phyloP scores from a whole-genome alignment of 23 tunicate genomes.

The Phallusia fumigata region DNA sequence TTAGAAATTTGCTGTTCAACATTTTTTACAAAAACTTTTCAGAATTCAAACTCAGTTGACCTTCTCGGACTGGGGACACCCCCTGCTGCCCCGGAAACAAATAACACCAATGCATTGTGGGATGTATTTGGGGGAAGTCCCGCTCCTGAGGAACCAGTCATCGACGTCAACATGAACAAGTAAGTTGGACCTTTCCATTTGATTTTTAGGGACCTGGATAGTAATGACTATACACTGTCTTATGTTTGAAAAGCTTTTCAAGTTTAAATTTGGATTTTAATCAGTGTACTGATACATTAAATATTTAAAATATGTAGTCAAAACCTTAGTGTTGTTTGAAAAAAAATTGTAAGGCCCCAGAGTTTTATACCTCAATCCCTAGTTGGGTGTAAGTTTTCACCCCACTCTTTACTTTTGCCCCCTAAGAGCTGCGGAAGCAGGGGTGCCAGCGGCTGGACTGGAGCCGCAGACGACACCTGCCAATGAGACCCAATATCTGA shows the following conservation, averaged over 20 bases:
- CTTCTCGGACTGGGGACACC: conserved; percentile 51
- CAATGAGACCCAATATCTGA: conserved; percentile 1
- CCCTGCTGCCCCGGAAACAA: conserved; percentile 29
- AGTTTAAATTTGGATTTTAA: too few relatives aligned
- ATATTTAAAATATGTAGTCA: too few relatives aligned
- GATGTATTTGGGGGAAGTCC: conserved; percentile 51
- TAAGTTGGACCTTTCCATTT: not conserved
- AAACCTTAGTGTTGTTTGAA: too few relatives aligned
- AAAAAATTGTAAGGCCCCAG: too few relatives aligned
- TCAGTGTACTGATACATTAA: too few relatives aligned
- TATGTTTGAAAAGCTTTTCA: not conserved
- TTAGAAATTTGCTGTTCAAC: too few relatives aligned
- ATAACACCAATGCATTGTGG: conserved; percentile 29
- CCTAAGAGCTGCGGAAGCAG: not conserved
- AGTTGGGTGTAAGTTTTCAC: too few relatives aligned
- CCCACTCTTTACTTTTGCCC: not conserved
- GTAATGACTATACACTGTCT: too few relatives aligned
- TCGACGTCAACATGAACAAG: not conserved
- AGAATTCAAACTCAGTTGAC: conserved; percentile 34
- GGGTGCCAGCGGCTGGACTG: not conserved
- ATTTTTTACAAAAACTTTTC: too few relatives aligned
- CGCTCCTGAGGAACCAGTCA: not conserved
- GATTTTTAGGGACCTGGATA: not conserved
- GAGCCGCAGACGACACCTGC: not conserved
- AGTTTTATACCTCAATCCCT: too few relatives aligned